Evolutionary conservation across 2,113 vertebrate genomes (phyloP), one percentile per base, ranked within the genome.

Genomic region (Grantiella picta): DNA sequence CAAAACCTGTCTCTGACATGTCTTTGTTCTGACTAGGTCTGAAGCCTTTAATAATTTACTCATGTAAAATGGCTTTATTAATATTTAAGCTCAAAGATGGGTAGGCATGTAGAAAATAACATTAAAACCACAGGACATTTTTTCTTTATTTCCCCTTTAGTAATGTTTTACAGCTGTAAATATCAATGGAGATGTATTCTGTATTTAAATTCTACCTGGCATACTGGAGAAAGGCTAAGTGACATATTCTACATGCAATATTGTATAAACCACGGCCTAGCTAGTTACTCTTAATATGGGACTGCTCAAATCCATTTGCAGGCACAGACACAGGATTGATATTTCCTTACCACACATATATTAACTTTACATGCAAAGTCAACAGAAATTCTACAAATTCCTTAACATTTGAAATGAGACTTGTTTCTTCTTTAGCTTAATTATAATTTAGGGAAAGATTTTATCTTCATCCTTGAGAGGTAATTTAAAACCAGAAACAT

Each of bases 1-100:
- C 88, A 90, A 90, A 91, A 90, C 68, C 59, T 70, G 1, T 2
- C 59, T 92, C 54, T 93, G 88, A 88, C 64, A 68, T 11, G 16
- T 56, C 71, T 89, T 93, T 83, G 69, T 81, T 93, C 82, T 92
- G 79, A 75, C 44, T 88, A 38, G 31, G 28, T 94, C 79, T 95
- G 76, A 86, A 86, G 7, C 49, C 38, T 93, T 96, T 68, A 95
- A 96, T 93, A 95, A 95, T 92, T 96, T 71, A 93, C 36, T 56
- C 18, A 49, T 56, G 47, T 88, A 89, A 92, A 93, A 80, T 93
- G 71, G 11, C 56, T 81, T 86, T 83, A 92, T 90, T 90, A 93
- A 96, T 84, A 93, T 90, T 93, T 81, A 94, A 92, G 72, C n/a
- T 75, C 53, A 66, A 93, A 92, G 31, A 86, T 56, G 25, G 13